A percentile compares a stretch with the other conserved stretches of the same genome.
These are phyloP conservation scores for Thamnaconus septentrionalis DNA, from an alignment of 2,113 vertebrate genomes.

Conservation along the genomic window DNA sequence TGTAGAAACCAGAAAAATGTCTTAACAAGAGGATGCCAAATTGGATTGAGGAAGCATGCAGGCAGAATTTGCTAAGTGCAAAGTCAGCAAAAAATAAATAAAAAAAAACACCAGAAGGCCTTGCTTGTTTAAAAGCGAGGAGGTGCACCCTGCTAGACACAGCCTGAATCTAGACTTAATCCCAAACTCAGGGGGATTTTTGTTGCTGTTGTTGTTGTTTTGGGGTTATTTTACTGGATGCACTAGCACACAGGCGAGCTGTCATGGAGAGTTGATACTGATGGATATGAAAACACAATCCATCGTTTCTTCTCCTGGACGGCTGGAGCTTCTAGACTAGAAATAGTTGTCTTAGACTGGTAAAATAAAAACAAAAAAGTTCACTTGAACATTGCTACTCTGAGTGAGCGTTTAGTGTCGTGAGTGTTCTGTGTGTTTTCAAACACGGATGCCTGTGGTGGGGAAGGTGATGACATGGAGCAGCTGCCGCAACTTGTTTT, in stretches of 20 bases:
- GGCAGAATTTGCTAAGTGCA: no score
- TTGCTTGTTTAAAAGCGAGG: background rate
- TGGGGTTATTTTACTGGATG: background rate
- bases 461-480: background rate
- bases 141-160: background rate
- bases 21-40: background rate
- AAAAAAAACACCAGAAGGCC: slow-evolving; percentile 4
- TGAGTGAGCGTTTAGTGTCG: no score
- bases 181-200: background rate
- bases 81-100: background rate
- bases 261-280: slow-evolving; percentile 9
- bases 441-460: slow-evolving; percentile 26
- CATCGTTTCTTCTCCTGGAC: background rate
- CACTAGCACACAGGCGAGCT: background rate
- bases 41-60: no score
- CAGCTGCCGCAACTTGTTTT: slow-evolving; percentile 15
- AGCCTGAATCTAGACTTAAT: background rate
- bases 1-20: background rate
- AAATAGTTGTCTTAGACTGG: no score
- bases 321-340: no score
- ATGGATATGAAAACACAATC: slow-evolving; percentile 6
- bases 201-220: background rate
- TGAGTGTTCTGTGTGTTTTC: slow-evolving; percentile 1
- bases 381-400: no score
- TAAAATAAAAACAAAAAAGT: no score